Percentiles rank a stretch among this genome's conserved stretches.
Evolutionary conservation across 2,888 invertebrate species (phyloP).

Genomic region (Amorpha juglandis): DNA sequence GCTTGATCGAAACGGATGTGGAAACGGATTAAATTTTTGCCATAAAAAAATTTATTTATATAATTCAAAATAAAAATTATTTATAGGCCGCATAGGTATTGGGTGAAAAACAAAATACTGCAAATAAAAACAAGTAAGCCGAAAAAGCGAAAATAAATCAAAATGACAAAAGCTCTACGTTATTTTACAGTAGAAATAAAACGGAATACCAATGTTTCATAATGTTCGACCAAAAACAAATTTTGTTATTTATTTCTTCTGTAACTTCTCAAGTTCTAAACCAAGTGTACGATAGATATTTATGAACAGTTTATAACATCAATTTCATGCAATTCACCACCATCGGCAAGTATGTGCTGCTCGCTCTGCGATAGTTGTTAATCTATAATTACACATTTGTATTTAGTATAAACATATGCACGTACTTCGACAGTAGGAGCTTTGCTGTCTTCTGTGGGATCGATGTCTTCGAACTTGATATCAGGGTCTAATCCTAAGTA

Average conservation of each 20-base stretch:
- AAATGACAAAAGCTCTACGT: slow-evolving; percentile 16
- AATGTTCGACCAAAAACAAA: background rate
- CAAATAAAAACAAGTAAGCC: background rate
- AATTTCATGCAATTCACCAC: slow-evolving; percentile 9
- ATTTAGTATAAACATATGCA: slow-evolving; percentile 22
- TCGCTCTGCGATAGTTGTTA: background rate
- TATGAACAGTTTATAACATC: slow-evolving; percentile 6
- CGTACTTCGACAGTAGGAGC: slow-evolving; percentile 70
- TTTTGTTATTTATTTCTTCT: background rate
- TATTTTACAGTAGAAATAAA: slow-evolving; percentile 23
- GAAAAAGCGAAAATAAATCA: slow-evolving; percentile 13
- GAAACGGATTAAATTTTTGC: background rate
- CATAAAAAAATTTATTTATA: background rate
- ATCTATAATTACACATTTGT: slow-evolving; percentile 6
- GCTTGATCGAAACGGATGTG: background rate
- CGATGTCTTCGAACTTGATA: slow-evolving; percentile 77
- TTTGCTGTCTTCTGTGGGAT: slow-evolving; percentile 59
- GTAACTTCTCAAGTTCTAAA: slow-evolving; percentile 8
- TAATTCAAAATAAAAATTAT: background rate
- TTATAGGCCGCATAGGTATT: slow-evolving; percentile 2
- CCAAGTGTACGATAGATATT: background rate
- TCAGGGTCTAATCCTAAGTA: slow-evolving; percentile 80
- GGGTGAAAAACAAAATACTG: slow-evolving; percentile 14
- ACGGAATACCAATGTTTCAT: background rate
- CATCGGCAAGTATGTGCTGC: background rate